Evolutionary conservation across 2,113 vertebrate species (phyloP).

Genomic region (Alaudala cheleensis): DNA sequence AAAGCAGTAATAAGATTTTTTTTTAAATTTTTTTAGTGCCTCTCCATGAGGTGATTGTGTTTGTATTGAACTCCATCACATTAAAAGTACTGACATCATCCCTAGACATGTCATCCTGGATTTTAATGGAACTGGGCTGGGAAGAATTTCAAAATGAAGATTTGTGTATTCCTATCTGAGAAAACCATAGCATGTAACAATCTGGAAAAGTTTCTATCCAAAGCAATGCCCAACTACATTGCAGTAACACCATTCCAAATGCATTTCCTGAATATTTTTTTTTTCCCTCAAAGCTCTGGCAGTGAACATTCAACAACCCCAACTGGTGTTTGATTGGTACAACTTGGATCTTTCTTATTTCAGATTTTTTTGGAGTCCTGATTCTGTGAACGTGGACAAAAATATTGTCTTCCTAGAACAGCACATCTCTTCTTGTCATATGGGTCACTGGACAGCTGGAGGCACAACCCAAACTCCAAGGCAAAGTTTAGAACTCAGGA

Average conservation of each 20-base stretch:
- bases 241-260: not conserved
- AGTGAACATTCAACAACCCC: not conserved
- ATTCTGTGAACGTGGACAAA: not conserved
- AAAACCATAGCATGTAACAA: not conserved
- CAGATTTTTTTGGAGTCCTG: not conserved
- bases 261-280: not conserved
- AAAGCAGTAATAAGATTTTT: not conserved
- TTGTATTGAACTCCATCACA: not conserved
- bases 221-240: not conserved
- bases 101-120: accelerated
- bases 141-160: not conserved
- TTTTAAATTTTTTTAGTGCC: not conserved
- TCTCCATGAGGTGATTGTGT: not conserved
- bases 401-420: not conserved
- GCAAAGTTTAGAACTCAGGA: not conserved
- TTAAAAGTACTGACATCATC: not conserved
- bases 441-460: not conserved
- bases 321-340: not conserved
- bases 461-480: not conserved
- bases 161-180: not conserved
- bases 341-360: not conserved
- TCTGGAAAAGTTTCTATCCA: not conserved
- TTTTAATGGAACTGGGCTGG: not conserved
- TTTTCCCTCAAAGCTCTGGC: not conserved
- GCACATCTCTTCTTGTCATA: accelerated